Percentiles rank a stretch among this genome's conserved stretches.
Evolutionary conservation across 2,113 vertebrate genomes (phyloP).

Genomic region (Tapirus terrestris): DNA sequence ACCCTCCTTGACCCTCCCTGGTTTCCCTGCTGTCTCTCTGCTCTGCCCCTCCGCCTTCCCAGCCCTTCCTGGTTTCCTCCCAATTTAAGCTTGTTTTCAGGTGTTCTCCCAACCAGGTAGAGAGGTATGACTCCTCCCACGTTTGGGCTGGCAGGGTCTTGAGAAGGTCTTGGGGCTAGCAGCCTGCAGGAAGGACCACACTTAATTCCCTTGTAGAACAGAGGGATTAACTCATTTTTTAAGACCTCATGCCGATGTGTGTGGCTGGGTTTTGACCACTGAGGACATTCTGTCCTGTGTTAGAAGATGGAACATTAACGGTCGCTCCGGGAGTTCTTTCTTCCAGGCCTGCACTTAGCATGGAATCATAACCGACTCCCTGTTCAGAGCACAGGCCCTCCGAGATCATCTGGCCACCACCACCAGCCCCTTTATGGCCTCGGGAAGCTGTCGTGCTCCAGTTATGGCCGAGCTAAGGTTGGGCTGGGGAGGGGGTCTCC

Average conservation of each 20-base stretch:
- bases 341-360: background rate
- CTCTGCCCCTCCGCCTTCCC: background rate
- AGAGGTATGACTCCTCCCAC: fast-evolving
- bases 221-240: background rate
- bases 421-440: fast-evolving
- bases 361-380: fast-evolving
- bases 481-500: fast-evolving
- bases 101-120: no score
- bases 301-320: fast-evolving
- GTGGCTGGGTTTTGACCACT: fast-evolving
- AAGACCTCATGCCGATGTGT: fast-evolving
- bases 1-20: fast-evolving
- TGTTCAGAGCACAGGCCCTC: background rate
- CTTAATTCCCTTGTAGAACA: background rate
- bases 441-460: background rate
- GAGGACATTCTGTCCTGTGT: background rate
- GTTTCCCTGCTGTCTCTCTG: background rate
- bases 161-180: background rate
- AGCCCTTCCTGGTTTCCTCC: background rate
- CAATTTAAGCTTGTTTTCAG: background rate
- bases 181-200: background rate
- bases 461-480: background rate
- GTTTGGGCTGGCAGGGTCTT: background rate
- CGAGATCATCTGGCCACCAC: background rate
- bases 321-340: background rate